A percentile compares a stretch with the other conserved stretches of the same genome.
These are phyloP conservation scores for Hylyphantes graminicola DNA, from an alignment of 1,140 invertebrate genomes.

Conservation along the genomic window DNA sequence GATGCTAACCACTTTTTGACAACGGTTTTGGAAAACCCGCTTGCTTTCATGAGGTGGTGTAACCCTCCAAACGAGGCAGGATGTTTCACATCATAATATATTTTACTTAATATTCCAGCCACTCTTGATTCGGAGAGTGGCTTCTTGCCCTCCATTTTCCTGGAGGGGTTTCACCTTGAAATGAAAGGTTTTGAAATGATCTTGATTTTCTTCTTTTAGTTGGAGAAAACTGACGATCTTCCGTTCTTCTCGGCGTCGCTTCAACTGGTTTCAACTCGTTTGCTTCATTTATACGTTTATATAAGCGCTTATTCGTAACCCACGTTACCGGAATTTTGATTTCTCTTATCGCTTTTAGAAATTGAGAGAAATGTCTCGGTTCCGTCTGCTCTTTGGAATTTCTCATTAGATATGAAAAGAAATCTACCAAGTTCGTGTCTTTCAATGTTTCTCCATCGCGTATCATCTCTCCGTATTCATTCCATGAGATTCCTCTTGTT, in stretches of 20 bases:
- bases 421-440: neutral
- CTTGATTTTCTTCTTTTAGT: neutral
- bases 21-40: neutral
- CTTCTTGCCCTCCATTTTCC: too few species aligned
- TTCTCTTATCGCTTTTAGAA: neutral
- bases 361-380: neutral
- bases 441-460: neutral
- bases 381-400: neutral
- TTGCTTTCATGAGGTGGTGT: neutral
- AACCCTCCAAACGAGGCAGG: neutral
- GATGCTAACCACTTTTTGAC: neutral
- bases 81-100: neutral
- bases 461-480: slow-evolving; percentile 10
- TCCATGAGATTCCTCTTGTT: neutral
- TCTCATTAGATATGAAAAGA: slow-evolving; percentile 17
- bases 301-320: neutral
- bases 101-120: neutral
- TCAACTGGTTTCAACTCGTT: too few species aligned
- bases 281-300: neutral
- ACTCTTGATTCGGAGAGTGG: neutral
- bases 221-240: too few species aligned
- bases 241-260: too few species aligned
- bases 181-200: too few species aligned
- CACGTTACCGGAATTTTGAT: neutral
- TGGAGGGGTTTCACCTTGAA: too few species aligned